Base-by-base conservation (phyloP, 2,797 vertebrate genomes). In the Gobio occitaniae region DNA sequence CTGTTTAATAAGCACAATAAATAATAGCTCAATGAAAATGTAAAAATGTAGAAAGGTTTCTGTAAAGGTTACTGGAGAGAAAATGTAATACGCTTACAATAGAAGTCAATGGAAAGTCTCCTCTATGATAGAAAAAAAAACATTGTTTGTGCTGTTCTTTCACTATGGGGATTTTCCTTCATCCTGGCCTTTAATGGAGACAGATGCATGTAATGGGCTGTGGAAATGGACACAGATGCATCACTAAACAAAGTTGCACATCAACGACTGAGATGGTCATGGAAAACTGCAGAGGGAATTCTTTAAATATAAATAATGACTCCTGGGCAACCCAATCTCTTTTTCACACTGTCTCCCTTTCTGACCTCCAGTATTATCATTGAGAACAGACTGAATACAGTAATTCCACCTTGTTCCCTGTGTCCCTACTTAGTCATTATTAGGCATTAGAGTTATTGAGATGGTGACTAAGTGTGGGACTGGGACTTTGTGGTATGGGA, bases 171-270 rank as follows among this genome's bases (percentile, higher is more conserved):
- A 78, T 80, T 61, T 21, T 86, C 65, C 36, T 48, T 72, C 21
- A 17, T 82, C 50, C 52, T 19, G 70, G 41, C 56, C 54, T 70
- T 81, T 81, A 86, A 87, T 76, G 74, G 47, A 79, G 90, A 83
- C 61, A 77, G 89, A 90, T 90, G 91, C 47, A 88, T 86, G 86
- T 94, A 94, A 93, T 93, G 91, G 89, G 88, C 87, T 90, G 89
- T 90, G 92, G 90, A 94, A 94, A 94, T 93, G 87, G 91, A 91
- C 89, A 88, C 88, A 89, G 90, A 93, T 92, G 91, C 82, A 90
- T 90, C 87, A 89, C 88, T 88, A 89, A 86, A 71, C 85, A 82
- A 76, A 86, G 72, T 32, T 68, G 54, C 76, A 83, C 70, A 82
- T 50, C 78, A 68, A 82, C 59, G n/a, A 48, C 71, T 54, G 36